Evolutionary conservation across 2,797 vertebrate genomes (phyloP), one percentile per base, ranked within the genome.

Genomic region (Apogon hyalosoma): DNA sequence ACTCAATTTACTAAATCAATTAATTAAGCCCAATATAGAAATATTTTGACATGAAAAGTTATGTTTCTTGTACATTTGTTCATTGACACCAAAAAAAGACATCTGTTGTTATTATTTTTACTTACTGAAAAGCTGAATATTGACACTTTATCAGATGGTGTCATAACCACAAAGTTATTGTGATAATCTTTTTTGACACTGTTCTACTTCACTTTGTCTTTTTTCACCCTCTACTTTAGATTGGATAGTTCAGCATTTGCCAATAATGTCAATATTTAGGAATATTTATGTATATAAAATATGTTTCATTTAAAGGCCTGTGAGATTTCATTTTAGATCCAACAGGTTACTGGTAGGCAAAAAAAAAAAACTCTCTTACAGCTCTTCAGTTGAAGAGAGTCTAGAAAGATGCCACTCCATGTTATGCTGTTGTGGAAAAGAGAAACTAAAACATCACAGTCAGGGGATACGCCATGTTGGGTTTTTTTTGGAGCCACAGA

Each of bases 101-200:
- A 73, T 71, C 70, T 73, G 71, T 67, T 75, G 57, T 45, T 58
- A 65, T 69, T 56, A 46, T 41, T 52, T 52, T 24, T 39, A 56
- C 31, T 36, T 21, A 5, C 41, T 16, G 21, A 68, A 63, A 60
- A 48, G 33, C 36, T 21, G 31, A 15, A 40, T 48, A 52, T 66
- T 73, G 54, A 40, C 33, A 46, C 33, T 51, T 52, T 24, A 28
- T 63, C 12, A 10, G 45, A 49, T 50, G 14, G 36, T 48, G 57
- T 54, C 48, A 50, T 53, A 46, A 33, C 38, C 60, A 48, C 40
- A 38, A 16, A 59, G 45, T 54, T 57, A 39, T 4, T 57, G 24
- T 3, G 16, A 59, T 41, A 11, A 42, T 73, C 54, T 15, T 64
- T 6, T 2, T 36, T 16, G 18, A 39, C 36, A 6, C 38, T 53